Conservation (phyloP, 2,113 vertebrate species). For the Platycercus adscitus region DNA sequence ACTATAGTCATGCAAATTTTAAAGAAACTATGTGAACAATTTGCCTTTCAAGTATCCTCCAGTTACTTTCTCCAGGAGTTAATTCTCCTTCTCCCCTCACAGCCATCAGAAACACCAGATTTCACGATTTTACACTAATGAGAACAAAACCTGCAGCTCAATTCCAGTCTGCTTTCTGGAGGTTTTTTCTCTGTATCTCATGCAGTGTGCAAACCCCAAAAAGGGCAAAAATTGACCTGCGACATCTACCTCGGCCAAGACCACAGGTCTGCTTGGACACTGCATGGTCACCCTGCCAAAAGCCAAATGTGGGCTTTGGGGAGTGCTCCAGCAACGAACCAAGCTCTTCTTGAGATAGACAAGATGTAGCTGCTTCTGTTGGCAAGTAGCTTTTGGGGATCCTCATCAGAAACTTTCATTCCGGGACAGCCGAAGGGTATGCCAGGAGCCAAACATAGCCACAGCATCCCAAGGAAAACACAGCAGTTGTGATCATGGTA, state of each 20-base stretch:
- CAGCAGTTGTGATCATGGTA: neutral
- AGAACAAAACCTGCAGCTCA: slow-evolving; percentile 27
- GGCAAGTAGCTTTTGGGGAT: neutral
- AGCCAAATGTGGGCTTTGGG: neutral
- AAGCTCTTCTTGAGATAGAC: neutral
- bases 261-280: neutral
- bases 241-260: neutral
- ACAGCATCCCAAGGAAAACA: neutral
- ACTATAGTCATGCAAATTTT: slow-evolving; percentile 64
- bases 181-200: neutral
- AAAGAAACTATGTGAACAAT: slow-evolving; percentile 62
- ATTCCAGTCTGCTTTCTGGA: neutral
- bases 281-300: fast-evolving
- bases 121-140: slow-evolving; percentile 53
- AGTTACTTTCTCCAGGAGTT: slow-evolving; percentile 31
- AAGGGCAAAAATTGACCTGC: neutral
- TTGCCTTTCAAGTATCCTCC: slow-evolving; percentile 49
- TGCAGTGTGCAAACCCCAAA: fast-evolving
- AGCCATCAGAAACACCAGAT: slow-evolving; percentile 36
- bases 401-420: neutral
- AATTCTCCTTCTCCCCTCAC: slow-evolving; percentile 22
- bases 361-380: neutral
- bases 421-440: neutral
- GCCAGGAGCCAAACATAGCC: neutral
- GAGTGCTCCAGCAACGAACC: neutral